Base-by-base conservation (phyloP, 2,888 invertebrate species). In the Apotomis betuletana region DNA sequence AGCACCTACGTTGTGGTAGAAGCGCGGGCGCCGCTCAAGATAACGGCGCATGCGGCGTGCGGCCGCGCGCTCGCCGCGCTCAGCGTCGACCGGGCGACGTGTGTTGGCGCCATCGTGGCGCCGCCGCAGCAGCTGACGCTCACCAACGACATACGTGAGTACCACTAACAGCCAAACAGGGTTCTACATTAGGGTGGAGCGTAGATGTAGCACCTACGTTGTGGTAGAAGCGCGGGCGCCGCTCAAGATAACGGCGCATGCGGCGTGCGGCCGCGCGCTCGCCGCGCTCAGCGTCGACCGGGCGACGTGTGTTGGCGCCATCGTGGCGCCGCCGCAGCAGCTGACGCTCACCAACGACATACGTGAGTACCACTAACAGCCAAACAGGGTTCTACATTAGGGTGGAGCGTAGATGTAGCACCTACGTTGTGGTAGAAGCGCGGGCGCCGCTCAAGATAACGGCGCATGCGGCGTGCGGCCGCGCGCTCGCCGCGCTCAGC, bases 121-220 rank as follows among this genome's bases (percentile, higher is more conserved):
- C 83, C 83, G 0, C 84, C 87, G 36, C 78, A 79, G 46, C 85
- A 83, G 0, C 74, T 90, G 10, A 89, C 90, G 72, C 88, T 96
- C 3, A 85, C 94, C 38, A 96, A 96, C 82, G 95, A 96, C 79
- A 95, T 96, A 62, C 95, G 93, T 92, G 8, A 76, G 75, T 8
- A 44, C 44, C 8, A 44, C 8, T 44, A 27, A 27, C 27, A 27
- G 27, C 27, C 27, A 2, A 27, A 27, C 27, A 27, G 27, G 27
- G 27, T 27, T 27, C 15, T 15, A 15, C 15, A n/a, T n/a, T n/a
- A n/a, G n/a, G n/a, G n/a, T n/a, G n/a, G n/a, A n/a, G n/a, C n/a
- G n/a, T n/a, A n/a, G n/a, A n/a, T n/a, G n/a, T n/a, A n/a, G 96
- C 61, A 95, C 95, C 0, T 96, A 96, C 84, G 80, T 97, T 6